These are phyloP conservation scores for Prorops nasuta DNA, from an alignment of 1,140 invertebrate species.

Conservation along the genomic window DNA sequence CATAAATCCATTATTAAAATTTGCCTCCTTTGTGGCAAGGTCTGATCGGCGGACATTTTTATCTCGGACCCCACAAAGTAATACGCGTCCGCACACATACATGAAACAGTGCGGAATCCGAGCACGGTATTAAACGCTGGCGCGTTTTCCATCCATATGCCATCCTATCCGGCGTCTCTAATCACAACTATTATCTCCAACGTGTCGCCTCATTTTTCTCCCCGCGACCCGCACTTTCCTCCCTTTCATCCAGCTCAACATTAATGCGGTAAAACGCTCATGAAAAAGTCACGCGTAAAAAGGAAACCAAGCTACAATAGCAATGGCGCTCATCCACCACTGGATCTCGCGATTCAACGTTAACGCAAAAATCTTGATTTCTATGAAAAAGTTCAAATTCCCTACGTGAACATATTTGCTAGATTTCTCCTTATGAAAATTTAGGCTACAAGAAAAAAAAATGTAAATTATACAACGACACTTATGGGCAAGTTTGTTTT, in stretches of 20 bases:
- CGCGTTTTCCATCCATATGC: constrained; percentile 47
- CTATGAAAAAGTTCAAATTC: too few species aligned
- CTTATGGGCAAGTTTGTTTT: too few species aligned
- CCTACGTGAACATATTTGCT: too few species aligned
- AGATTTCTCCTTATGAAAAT: too few species aligned
- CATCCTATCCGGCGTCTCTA: constrained; percentile 35
- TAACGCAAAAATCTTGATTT: too few species aligned
- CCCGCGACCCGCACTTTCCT: constrained; percentile 3
- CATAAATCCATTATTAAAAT: constrained; percentile 59
- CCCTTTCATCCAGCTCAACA: background rate
- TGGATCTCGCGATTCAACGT: too few species aligned
- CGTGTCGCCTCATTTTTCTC: background rate
- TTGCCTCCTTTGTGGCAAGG: constrained; percentile 39
- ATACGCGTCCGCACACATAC: constrained; percentile 43
- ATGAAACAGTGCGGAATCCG: constrained; percentile 37
- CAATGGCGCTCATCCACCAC: too few species aligned
- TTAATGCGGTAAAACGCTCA: background rate
- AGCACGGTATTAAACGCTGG: constrained; percentile 33
- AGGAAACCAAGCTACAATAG: too few species aligned
- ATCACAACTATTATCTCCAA: constrained; percentile 28
- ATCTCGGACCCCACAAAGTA: constrained; percentile 34
- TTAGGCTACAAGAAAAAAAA: too few species aligned
- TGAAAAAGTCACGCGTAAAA: too few species aligned
- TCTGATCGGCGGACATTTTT: constrained; percentile 42
- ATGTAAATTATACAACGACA: too few species aligned